Evolutionary conservation across 2,113 vertebrate genomes (phyloP).

Genomic region (Catharus fuscescens): DNA sequence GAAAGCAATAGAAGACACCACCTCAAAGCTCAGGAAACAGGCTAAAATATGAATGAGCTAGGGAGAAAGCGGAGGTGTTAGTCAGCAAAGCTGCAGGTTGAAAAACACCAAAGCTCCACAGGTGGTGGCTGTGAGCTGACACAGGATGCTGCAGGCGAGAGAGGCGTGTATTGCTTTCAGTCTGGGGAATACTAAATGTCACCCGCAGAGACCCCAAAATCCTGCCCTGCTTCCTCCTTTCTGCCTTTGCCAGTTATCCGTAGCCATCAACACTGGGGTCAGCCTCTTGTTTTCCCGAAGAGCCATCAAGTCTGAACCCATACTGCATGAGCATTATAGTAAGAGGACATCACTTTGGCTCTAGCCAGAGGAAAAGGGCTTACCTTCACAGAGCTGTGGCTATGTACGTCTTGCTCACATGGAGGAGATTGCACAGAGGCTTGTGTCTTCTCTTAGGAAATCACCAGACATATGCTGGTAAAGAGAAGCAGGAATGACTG

Average conservation of each 20-base stretch:
- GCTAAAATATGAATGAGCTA: constrained; percentile 56
- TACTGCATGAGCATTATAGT: neutral
- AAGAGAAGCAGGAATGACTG: constrained; percentile 64
- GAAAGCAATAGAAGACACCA: constrained; percentile 54
- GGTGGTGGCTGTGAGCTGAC: neutral
- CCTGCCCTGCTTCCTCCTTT: neutral
- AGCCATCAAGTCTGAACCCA: neutral
- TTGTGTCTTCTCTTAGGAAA: constrained; percentile 19
- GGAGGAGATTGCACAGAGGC: neutral
- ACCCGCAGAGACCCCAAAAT: neutral
- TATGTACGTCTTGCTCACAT: neutral
- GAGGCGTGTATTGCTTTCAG: neutral
- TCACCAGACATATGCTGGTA: constrained; percentile 34
- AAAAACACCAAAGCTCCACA: neutral
- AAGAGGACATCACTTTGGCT: neutral
- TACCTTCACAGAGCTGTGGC: constrained; percentile 33
- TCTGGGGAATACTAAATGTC: neutral
- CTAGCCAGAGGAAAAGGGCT: neutral
- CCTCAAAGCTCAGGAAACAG: constrained; percentile 62
- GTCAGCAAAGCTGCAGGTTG: constrained; percentile 52
- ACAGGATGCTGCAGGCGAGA: constrained; percentile 2
- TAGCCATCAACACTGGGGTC: neutral
- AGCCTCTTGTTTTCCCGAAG: neutral
- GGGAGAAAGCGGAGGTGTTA: constrained; percentile 63
- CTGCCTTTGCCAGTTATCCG: neutral